phyloP scores from a whole-genome alignment of 2,797 vertebrate genomes.

The Pangasius sanitwongsei region DNA sequence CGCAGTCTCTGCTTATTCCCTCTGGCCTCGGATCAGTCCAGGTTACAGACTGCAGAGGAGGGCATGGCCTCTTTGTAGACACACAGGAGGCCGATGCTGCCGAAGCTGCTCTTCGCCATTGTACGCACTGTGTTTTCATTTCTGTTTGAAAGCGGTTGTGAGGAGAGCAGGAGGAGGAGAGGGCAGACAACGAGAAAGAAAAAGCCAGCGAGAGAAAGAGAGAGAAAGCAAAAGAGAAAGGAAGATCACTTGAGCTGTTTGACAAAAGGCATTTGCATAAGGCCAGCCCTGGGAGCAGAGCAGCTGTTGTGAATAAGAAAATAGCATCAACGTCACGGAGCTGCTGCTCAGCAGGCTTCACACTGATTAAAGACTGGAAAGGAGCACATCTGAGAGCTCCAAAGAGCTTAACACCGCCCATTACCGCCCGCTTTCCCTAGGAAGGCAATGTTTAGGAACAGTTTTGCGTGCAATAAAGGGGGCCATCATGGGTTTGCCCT shows the following conservation, averaged over 20 bases:
- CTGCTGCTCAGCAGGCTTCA: conserved; percentile 70
- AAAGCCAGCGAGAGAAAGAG: conserved; percentile 44
- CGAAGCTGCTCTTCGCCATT: conserved; percentile 41
- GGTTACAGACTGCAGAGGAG: conserved; percentile 24
- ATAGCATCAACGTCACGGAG: conserved; percentile 71
- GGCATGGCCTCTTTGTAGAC: conserved; percentile 43
- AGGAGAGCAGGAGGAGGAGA: conserved; percentile 51
- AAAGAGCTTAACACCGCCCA: conserved; percentile 66
- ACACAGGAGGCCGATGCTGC: conserved; percentile 41
- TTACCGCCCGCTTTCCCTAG: conserved; percentile 64
- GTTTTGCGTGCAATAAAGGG: conserved; percentile 62
- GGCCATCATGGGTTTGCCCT: conserved; percentile 39
- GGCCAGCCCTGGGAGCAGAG: conserved; percentile 75
- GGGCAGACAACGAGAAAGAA: conserved; percentile 50
- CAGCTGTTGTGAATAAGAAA: conserved; percentile 81
- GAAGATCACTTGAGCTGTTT: conserved; percentile 69
- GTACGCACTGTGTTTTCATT: conserved; percentile 49
- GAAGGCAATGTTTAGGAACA: conserved; percentile 71
- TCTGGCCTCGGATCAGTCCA: conserved; percentile 30
- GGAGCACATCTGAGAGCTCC: conserved; percentile 65
- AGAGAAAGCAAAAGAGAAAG: conserved; percentile 48
- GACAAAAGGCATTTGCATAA: conserved; percentile 82
- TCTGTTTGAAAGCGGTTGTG: conserved; percentile 58
- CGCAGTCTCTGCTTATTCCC: conserved; percentile 6
- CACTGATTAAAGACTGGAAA: conserved; percentile 74